Evolutionary conservation across 2,113 vertebrate species (phyloP).

Genomic region (Podarcis raffonei): DNA sequence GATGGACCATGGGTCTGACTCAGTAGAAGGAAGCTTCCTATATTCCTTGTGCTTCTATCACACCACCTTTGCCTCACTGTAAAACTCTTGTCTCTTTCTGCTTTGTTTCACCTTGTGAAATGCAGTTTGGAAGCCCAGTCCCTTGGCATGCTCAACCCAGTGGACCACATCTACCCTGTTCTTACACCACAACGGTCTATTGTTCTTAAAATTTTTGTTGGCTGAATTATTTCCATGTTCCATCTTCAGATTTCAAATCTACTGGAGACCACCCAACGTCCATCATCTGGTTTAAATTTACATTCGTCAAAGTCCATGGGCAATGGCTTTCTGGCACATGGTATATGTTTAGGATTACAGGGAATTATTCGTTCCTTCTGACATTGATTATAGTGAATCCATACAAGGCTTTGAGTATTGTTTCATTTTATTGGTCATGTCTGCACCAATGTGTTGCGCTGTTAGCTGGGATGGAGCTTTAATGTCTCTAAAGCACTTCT

Average conservation of each 20-base stretch:
- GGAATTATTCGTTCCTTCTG: background rate
- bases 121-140: background rate
- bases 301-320: background rate
- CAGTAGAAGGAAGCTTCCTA: too few species aligned
- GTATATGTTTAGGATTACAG: background rate
- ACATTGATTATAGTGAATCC: background rate
- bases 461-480: background rate
- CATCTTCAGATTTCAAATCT: background rate
- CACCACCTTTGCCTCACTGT: background rate
- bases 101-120: background rate
- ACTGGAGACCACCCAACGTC: background rate
- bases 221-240: background rate
- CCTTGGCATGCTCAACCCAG: background rate
- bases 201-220: background rate
- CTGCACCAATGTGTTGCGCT: background rate
- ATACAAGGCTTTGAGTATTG: constrained; percentile 1
- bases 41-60: too few species aligned
- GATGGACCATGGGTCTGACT: too few species aligned
- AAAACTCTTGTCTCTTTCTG: background rate
- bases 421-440: background rate
- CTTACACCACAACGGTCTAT: background rate
- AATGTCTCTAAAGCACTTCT: background rate
- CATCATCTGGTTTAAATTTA: constrained; percentile 15
- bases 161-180: background rate
- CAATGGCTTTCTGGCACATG: background rate